A percentile compares a stretch with the other conserved stretches of the same genome.
Evolutionary conservation across 92 coral and sea anemone genomes (phyloP).

Genomic region (Palythoa caribaeorum): DNA sequence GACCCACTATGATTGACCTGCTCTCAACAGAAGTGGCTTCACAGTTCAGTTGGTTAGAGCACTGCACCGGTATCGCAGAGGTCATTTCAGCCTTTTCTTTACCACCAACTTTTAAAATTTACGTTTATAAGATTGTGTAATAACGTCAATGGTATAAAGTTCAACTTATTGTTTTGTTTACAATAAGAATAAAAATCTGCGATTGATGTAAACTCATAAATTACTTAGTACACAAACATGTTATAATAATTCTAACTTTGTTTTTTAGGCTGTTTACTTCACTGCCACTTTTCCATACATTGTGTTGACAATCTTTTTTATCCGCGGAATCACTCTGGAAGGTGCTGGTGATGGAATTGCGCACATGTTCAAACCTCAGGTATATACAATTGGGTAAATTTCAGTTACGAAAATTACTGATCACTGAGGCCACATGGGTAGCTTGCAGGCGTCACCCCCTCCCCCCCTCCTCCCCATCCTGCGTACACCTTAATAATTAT

Average conservation of each 20-base stretch:
- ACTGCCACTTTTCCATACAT: conserved; percentile 95
- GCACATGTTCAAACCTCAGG: conserved; percentile 98
- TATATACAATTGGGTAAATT: neutral
- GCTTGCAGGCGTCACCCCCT: no score
- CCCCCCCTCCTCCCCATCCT: no score
- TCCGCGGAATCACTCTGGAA: conserved; percentile 89
- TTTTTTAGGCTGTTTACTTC: conserved; percentile 89
- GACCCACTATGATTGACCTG: no score
- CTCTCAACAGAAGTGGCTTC: no score
- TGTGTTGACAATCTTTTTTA: conserved; percentile 88
- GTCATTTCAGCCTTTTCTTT: no score
- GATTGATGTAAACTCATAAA: no score
- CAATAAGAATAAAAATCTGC: neutral
- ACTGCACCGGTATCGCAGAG: no score
- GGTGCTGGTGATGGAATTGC: conserved; percentile 96
- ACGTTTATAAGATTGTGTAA: no score
- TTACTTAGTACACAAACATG: neutral
- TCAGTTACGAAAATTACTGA: neutral
- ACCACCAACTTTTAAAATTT: no score
- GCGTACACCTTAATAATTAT: no score
- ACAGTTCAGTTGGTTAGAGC: no score
- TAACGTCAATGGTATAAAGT: neutral
- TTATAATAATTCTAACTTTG: neutral
- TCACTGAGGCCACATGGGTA: neutral
- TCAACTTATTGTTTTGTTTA: neutral